Conservation (phyloP, 2,888 invertebrate species). For the Actias luna region DNA sequence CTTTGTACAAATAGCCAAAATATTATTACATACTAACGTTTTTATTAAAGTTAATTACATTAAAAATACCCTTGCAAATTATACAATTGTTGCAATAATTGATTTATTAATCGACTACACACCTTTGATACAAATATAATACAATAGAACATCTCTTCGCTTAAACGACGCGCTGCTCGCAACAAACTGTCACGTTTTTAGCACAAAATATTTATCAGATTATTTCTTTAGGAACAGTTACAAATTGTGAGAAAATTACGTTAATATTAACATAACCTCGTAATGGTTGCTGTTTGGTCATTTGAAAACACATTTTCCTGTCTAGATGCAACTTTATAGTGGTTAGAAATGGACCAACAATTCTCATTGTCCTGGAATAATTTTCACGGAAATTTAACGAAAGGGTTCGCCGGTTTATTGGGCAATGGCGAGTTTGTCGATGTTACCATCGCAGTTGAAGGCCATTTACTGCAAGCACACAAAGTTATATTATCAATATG, state of each 20-base stretch:
- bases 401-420: conserved; percentile 83
- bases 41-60: too few species aligned
- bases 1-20: too few species aligned
- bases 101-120: background rate
- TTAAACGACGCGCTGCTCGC: conserved; percentile 45
- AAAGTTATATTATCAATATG: conserved; percentile 87
- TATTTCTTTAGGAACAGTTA: conserved; percentile 29
- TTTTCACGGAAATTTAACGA: conserved; percentile 86
- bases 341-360: conserved; percentile 83
- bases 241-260: conserved; percentile 35
- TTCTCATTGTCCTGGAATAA: conserved; percentile 88
- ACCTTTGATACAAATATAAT: background rate
- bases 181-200: conserved; percentile 46
- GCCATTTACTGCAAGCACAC: conserved; percentile 85
- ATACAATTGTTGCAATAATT: too few species aligned
- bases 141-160: conserved; percentile 27
- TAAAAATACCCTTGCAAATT: too few species aligned
- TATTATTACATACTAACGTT: too few species aligned
- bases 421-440: conserved; percentile 83
- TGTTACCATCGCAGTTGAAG: conserved; percentile 84
- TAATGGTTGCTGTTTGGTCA: background rate
- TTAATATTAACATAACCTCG: background rate
- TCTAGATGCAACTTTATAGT: conserved; percentile 54
- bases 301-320: conserved; percentile 16
- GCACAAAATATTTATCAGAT: conserved; percentile 44